These are phyloP conservation scores for Nothura maculosa DNA, from an alignment of 2,797 vertebrate species.

Conservation along the genomic window DNA sequence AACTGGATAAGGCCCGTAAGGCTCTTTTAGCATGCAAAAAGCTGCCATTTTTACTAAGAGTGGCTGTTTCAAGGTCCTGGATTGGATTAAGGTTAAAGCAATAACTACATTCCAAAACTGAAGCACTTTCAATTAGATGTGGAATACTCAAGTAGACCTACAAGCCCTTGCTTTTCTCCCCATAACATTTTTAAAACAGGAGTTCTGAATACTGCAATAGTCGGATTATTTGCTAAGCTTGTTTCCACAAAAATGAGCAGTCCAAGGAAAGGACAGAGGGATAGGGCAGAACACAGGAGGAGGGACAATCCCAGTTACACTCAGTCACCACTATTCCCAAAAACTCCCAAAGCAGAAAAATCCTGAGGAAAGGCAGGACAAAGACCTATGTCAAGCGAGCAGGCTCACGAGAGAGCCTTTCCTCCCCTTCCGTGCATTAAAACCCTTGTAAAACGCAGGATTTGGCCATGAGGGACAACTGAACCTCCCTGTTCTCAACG, in stretches of 20 bases:
- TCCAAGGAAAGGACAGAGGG: not conserved
- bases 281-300: not conserved
- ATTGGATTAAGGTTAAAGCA: slow-evolving; percentile 34
- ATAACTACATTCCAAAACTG: slow-evolving; percentile 1
- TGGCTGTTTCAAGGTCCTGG: not conserved
- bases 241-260: not conserved
- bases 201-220: not conserved
- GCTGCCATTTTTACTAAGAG: slow-evolving; percentile 37
- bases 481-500: not conserved
- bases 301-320: not conserved
- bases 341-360: not conserved
- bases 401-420: not conserved
- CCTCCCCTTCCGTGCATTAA: not conserved
- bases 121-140: not conserved
- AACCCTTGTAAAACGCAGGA: not conserved
- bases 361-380: not conserved
- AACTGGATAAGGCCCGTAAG: not conserved
- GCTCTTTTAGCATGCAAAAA: slow-evolving; percentile 4
- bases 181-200: not conserved
- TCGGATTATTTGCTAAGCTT: fast-evolving
- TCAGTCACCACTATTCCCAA: not conserved
- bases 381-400: not conserved
- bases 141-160: not conserved
- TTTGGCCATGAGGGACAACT: not conserved
- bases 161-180: not conserved